Conservation (phyloP, 2,888 invertebrate genomes). For the Cheilosia scutellata region DNA sequence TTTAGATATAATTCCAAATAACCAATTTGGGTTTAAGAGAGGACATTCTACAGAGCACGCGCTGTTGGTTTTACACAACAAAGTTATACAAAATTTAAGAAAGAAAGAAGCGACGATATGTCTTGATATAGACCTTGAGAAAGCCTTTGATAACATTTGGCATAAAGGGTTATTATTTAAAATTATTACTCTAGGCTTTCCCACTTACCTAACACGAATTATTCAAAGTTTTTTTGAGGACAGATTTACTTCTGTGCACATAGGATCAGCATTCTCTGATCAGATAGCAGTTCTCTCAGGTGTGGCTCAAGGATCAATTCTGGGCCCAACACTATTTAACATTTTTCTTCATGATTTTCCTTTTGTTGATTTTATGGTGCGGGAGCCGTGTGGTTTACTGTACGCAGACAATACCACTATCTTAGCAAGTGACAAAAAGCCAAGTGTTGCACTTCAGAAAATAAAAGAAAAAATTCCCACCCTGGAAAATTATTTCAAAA, state of each 20-base stretch:
- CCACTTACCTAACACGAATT: too few species aligned
- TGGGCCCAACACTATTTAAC: conserved; percentile 1
- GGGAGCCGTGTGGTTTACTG: too few species aligned
- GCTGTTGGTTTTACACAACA: too few species aligned
- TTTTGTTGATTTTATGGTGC: too few species aligned
- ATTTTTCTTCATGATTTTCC: background rate
- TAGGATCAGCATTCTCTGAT: background rate
- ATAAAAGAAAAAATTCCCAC: background rate
- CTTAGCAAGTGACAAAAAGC: background rate
- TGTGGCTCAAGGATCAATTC: background rate
- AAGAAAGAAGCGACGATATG: background rate
- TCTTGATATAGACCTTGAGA: background rate
- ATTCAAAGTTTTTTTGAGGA: too few species aligned
- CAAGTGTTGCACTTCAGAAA: background rate
- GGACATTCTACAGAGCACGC: too few species aligned
- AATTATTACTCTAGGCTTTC: too few species aligned
- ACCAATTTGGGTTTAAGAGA: background rate
- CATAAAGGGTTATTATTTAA: too few species aligned
- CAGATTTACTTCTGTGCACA: background rate
- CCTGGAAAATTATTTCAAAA: background rate
- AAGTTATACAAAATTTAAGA: too few species aligned
- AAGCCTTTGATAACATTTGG: too few species aligned
- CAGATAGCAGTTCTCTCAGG: background rate
- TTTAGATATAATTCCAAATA: background rate
- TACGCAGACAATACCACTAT: too few species aligned